Conservation (phyloP, 2,797 vertebrate species). For the Galagoides demidoff region DNA sequence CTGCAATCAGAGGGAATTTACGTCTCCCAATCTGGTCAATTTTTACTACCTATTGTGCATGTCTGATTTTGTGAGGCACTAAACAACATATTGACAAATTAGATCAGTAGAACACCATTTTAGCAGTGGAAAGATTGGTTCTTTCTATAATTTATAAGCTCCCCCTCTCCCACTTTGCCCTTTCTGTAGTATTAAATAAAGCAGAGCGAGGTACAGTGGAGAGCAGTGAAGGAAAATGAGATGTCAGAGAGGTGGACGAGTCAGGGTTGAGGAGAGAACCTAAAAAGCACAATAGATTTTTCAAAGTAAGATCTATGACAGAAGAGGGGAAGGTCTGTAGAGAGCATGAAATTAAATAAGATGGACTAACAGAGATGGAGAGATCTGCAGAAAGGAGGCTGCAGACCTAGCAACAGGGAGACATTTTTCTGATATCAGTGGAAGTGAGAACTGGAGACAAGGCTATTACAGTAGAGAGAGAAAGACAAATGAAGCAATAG, state of each 20-base stretch:
- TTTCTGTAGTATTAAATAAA: conserved; percentile 73
- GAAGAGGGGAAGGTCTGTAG: conserved; percentile 58
- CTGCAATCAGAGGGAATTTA: conserved; percentile 72
- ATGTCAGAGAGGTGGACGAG: conserved; percentile 73
- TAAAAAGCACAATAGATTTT: conserved; percentile 76
- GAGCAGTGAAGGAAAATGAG: conserved; percentile 74
- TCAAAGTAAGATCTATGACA: conserved; percentile 80
- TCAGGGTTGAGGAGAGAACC: conserved; percentile 63
- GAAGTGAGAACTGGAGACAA: conserved; percentile 70
- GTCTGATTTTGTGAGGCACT: conserved; percentile 74
- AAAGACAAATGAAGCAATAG: conserved; percentile 74
- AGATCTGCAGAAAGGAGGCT: neutral
- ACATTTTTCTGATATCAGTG: conserved; percentile 70
- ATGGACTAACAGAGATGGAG: conserved; percentile 30
- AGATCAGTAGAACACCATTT: conserved; percentile 63
- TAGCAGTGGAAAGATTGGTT: conserved; percentile 57
- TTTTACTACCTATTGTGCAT: conserved; percentile 74
- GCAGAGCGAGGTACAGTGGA: conserved; percentile 31
- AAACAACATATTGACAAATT: conserved; percentile 79
- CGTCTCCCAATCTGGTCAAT: conserved; percentile 61
- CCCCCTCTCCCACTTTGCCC: neutral
- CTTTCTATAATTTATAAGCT: conserved; percentile 75
- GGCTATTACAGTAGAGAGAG: conserved; percentile 70
- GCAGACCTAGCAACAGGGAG: conserved; percentile 47
- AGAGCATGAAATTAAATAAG: conserved; percentile 75